Base-by-base conservation (phyloP, 1,140 invertebrate genomes). In the Archegozetes longisetosus region DNA sequence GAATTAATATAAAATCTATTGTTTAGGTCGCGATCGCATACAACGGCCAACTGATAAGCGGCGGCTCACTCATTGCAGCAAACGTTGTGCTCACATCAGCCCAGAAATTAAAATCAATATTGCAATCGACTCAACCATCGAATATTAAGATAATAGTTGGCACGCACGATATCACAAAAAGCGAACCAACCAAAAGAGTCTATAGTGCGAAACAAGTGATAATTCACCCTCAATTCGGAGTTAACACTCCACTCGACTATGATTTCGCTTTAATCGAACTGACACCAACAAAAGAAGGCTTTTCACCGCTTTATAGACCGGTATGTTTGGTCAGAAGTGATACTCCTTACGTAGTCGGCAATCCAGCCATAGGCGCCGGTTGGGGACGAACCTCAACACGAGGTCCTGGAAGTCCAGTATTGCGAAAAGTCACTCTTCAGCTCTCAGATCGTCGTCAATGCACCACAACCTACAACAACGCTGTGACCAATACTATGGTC, bases 71-170 rank as follows among this genome's bases (percentile, higher is more conserved):
- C 1, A 49, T 58, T 48, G 40, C 55, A 3, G 25, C 40, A 2
- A 26, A 50, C 17, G 20, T 47, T 23, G 29, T 58, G 9, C 29
- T 58, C 3, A 58, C 55, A 17, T 58, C 55, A 3, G 55, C 55
- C 9, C 40, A 27, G 6, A 58, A 49, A 13, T 14, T 58, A 14
- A 48, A 58, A 49, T 12, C 4, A 28, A 28, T 26, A 24, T 58
- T 22, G 26, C 24, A 47, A 20, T 1, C 3, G 20, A 22, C 26
- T 13, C 1, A 13, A 6, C 13, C 1, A 1, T 17, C 32, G 32
- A 17, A 40, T 40, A 40, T 40, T 17, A 40, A 40, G 17, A 24
- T 56, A 12, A 4, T 56, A 17, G 3, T 48, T 17, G 55, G 55
- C 20, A 29, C 22, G 22, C 29, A 46, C 40, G 55, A 56, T 56